These are phyloP conservation scores for Typhlichthys subterraneus DNA, from an alignment of 2,797 vertebrate species.

Conservation along the genomic window DNA sequence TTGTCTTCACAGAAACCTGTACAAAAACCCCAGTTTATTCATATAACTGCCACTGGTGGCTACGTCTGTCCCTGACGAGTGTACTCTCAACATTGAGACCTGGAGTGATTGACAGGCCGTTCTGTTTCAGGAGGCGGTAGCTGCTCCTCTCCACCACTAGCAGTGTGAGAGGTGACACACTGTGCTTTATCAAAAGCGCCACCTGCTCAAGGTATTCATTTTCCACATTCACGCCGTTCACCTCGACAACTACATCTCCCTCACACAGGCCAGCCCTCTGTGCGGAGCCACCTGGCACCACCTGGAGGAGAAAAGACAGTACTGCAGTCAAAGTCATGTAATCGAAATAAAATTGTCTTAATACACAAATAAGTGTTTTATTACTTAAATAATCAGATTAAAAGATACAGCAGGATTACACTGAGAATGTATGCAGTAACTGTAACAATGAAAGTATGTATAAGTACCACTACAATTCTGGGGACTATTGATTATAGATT, in stretches of 20 bases:
- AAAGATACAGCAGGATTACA: background rate
- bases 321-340: background rate
- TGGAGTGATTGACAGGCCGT: slow-evolving; percentile 14
- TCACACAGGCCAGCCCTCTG: slow-evolving; percentile 63
- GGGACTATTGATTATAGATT: background rate
- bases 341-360: background rate
- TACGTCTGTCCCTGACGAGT: slow-evolving; percentile 27
- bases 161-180: slow-evolving; percentile 41
- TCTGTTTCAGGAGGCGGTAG: slow-evolving; percentile 37
- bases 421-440: background rate
- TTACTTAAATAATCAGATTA: background rate
- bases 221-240: slow-evolving; percentile 68
- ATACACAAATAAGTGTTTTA: background rate
- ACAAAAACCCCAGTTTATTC: too few relatives aligned
- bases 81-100: slow-evolving; percentile 19
- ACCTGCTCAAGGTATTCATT: slow-evolving; percentile 48
- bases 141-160: slow-evolving; percentile 50
- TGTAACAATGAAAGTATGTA: background rate
- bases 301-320: slow-evolving; percentile 47
- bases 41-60: too few relatives aligned
- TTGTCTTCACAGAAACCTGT: too few relatives aligned
- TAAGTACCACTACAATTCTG: background rate
- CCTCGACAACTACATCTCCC: slow-evolving; percentile 71
- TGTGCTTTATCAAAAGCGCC: slow-evolving; percentile 60
- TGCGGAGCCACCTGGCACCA: slow-evolving; percentile 60